Conservation (phyloP, 1,140 invertebrate genomes). For the Tetranychus urticae region DNA sequence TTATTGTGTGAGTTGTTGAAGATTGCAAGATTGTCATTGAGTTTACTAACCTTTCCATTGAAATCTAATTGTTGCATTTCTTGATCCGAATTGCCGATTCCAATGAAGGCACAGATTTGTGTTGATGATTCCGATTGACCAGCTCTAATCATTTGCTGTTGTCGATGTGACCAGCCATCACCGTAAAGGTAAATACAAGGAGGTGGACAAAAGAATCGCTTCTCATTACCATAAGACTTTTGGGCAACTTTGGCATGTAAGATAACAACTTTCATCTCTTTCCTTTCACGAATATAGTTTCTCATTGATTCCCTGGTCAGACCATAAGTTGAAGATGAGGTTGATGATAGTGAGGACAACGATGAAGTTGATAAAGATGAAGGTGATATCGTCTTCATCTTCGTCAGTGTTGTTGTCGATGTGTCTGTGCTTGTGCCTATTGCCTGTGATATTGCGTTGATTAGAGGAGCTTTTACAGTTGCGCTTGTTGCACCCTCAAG, state of each 20-base stretch:
- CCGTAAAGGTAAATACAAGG: constrained; percentile 96
- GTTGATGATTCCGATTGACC: constrained; percentile 68
- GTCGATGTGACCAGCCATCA: constrained; percentile 81
- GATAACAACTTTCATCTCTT: constrained; percentile 89
- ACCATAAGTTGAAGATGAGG: background rate
- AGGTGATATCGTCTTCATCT: no score
- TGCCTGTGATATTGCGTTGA: no score
- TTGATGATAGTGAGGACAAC: no score
- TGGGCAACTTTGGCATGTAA: constrained; percentile 93
- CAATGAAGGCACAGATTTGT: constrained; percentile 90
- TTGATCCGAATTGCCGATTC: constrained; percentile 92
- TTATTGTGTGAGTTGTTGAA: no score
- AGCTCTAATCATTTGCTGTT: constrained; percentile 56
- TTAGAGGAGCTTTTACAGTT: no score
- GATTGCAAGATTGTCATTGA: background rate
- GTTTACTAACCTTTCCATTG: constrained; percentile 36
- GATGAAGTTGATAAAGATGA: no score
- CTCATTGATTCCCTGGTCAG: constrained; percentile 85
- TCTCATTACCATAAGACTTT: constrained; percentile 99
- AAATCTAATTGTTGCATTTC: constrained; percentile 97
- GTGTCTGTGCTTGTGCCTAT: no score
- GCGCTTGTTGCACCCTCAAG: no score
- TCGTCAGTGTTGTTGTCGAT: no score
- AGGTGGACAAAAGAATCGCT: constrained; percentile 96
- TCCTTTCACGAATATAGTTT: constrained; percentile 69